phyloP scores from a whole-genome alignment of 2,113 vertebrate species.

The Tapirus terrestris region DNA sequence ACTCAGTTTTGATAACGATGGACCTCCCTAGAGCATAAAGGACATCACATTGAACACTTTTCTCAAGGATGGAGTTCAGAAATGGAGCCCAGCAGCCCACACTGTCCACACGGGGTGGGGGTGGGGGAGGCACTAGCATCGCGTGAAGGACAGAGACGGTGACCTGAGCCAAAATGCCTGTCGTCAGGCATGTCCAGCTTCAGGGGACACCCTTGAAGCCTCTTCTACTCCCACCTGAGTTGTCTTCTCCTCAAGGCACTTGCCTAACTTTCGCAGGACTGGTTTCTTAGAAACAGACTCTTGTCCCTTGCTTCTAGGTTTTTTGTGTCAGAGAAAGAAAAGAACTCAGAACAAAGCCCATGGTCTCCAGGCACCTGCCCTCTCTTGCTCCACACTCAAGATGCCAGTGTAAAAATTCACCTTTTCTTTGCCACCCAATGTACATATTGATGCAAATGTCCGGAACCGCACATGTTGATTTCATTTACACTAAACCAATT shows the following conservation, averaged over 20 bases:
- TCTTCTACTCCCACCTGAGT: not conserved
- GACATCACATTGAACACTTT: not conserved
- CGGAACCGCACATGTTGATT: not conserved
- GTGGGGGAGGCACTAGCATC: accelerated
- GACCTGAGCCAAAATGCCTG: not conserved
- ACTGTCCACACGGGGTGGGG: not conserved
- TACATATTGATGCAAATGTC: not conserved
- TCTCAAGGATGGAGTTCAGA: not conserved
- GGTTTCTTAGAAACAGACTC: constrained; percentile 27
- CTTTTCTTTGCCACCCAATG: not conserved
- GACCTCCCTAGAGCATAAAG: not conserved
- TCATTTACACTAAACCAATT: not conserved
- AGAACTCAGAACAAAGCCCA: not conserved
- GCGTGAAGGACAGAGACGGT: not conserved
- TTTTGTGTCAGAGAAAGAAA: not conserved
- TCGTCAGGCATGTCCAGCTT: not conserved
- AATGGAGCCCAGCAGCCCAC: not conserved
- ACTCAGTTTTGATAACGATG: not conserved
- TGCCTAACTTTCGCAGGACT: not conserved
- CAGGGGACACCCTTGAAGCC: not conserved
- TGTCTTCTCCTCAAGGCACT: not conserved
- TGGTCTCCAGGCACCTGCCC: not conserved
- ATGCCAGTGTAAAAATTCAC: not conserved
- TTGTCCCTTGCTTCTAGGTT: constrained; percentile 25
- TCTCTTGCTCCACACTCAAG: not conserved